A percentile compares a stretch with the other conserved stretches of the same genome.
Conservation (phyloP, 2,113 vertebrate species). For the Verasper variegatus region DNA sequence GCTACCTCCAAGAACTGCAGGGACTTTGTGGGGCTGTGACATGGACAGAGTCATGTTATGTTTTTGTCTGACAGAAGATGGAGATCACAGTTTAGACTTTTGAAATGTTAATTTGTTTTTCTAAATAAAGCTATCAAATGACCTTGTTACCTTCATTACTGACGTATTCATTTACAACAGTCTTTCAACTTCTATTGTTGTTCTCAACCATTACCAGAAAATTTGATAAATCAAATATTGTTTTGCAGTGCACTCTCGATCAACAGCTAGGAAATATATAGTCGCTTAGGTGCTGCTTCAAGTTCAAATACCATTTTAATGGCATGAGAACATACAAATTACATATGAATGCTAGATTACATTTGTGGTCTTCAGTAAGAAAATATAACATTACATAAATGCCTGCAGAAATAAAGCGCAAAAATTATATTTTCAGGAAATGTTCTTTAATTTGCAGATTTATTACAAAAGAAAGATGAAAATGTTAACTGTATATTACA, state of each 20-base stretch:
- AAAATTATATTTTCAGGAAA: conserved; percentile 21
- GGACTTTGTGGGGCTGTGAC: conserved; percentile 5
- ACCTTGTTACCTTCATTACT: not conserved
- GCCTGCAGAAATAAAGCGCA: conserved; percentile 5
- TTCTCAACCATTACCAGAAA: too few species aligned
- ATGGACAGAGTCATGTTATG: not conserved
- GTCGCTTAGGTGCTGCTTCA: too few species aligned
- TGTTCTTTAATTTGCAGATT: conserved; percentile 60
- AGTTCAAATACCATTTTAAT: not conserved
- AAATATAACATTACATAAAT: not conserved
- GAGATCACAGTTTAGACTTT: not conserved
- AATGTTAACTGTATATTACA: conserved; percentile 46
- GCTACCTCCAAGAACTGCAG: not conserved
- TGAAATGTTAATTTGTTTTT: conserved; percentile 28
- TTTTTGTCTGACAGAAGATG: conserved; percentile 11
- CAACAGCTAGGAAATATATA: not conserved
- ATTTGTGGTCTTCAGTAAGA: not conserved
- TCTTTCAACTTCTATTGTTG: not conserved
- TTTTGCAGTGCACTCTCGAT: not conserved
- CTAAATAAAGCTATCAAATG: conserved; percentile 65
- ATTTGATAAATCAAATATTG: not conserved
- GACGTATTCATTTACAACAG: too few species aligned
- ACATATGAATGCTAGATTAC: not conserved
- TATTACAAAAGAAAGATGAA: conserved; percentile 72
- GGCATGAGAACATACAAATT: not conserved